Percentiles rank a stretch among this genome's conserved stretches.
Conservation (phyloP, 2,888 invertebrate genomes). For the Ophraella communa region DNA sequence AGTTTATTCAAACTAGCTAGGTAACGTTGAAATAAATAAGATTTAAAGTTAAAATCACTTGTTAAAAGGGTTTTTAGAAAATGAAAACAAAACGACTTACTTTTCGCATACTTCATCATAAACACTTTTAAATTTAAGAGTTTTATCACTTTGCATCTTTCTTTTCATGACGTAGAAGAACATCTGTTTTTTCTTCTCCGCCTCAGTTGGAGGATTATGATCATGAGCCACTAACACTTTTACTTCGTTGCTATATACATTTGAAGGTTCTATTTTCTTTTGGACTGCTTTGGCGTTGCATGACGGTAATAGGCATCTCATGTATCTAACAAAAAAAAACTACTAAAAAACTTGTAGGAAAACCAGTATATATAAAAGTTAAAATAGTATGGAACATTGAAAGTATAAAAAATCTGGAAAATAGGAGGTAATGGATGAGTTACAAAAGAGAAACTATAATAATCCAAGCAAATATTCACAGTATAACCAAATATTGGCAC, state of each 20-base stretch:
- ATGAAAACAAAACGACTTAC: conserved; percentile 42
- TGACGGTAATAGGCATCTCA: conserved; percentile 47
- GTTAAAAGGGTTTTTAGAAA: neutral
- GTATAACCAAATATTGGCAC: too few species aligned
- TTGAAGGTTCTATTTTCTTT: conserved; percentile 31
- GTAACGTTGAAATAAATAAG: neutral
- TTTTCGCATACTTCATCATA: conserved; percentile 53
- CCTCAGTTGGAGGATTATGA: conserved; percentile 44
- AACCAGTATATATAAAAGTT: too few species aligned
- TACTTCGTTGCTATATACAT: conserved; percentile 39
- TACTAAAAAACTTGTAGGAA: conserved; percentile 1
- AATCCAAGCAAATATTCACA: too few species aligned
- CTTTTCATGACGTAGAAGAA: conserved; percentile 52
- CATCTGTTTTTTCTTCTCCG: conserved; percentile 51
- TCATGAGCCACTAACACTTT: conserved; percentile 48
- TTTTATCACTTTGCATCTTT: conserved; percentile 52
- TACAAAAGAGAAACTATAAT: too few species aligned
- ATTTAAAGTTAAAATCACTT: too few species aligned
- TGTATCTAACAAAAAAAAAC: conserved; percentile 38
- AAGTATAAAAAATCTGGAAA: too few species aligned
- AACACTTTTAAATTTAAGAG: conserved; percentile 50
- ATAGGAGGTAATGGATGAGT: too few species aligned
- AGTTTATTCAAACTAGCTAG: too few species aligned
- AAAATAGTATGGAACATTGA: too few species aligned
- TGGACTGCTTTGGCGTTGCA: conserved; percentile 49